Percentiles rank a stretch among this genome's conserved stretches.
These are phyloP conservation scores for Enoplosus armatus DNA, from an alignment of 2,797 vertebrate species.

Conservation along the genomic window DNA sequence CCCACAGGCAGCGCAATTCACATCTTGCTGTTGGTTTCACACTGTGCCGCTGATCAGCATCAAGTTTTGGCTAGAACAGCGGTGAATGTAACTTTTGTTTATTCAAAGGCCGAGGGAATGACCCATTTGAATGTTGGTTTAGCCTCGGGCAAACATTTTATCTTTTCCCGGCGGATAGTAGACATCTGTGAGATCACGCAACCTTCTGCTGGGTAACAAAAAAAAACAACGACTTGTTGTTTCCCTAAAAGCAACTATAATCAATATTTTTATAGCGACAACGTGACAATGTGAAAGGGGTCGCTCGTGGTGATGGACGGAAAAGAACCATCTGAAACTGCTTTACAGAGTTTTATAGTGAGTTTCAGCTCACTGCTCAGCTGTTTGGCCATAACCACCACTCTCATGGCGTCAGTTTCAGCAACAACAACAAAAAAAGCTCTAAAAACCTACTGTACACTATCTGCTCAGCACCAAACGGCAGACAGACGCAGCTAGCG, in stretches of 20 bases:
- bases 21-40: neutral
- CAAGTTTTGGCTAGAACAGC: neutral
- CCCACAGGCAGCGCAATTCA: neutral
- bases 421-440: too few relatives aligned
- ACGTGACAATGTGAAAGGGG: conserved; percentile 1
- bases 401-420: neutral
- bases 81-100: conserved; percentile 13
- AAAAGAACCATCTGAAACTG: neutral
- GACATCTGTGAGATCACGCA: conserved; percentile 2
- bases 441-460: neutral
- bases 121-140: neutral
- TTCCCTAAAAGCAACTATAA: neutral
- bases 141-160: neutral
- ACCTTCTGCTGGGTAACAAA: conserved; percentile 2
- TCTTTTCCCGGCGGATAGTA: neutral
- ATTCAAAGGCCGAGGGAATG: neutral
- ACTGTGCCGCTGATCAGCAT: neutral
- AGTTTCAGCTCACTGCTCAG: neutral
- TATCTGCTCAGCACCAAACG: neutral
- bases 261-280: conserved; percentile 30
- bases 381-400: neutral
- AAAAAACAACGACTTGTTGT: neutral
- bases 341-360: neutral
- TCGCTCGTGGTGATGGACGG: neutral
- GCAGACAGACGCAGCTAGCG: neutral